A percentile compares a stretch with the other conserved stretches of the same genome.
These are phyloP conservation scores for Plebejus anna DNA, from an alignment of 2,888 invertebrate species.

Conservation along the genomic window DNA sequence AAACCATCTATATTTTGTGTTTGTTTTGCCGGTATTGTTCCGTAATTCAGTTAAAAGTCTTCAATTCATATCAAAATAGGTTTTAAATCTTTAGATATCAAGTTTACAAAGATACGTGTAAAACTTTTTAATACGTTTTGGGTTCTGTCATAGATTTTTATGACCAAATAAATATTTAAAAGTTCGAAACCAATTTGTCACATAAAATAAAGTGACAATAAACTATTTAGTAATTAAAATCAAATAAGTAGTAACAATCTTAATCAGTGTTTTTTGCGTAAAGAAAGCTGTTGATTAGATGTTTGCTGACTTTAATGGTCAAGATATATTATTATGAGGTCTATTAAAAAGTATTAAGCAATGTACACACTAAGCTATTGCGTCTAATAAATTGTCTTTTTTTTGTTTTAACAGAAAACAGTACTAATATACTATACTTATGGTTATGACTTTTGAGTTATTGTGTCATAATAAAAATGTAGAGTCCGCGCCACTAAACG, in stretches of 20 bases:
- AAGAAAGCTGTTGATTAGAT: background rate
- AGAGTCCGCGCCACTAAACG: too few relatives aligned
- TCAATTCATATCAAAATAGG: background rate
- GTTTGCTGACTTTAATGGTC: background rate
- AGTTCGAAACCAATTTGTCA: background rate
- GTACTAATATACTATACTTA: too few relatives aligned
- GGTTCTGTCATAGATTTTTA: background rate
- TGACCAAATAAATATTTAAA: background rate
- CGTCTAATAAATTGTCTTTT: background rate
- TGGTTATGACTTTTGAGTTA: too few relatives aligned
- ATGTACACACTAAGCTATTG: background rate
- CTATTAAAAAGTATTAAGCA: background rate
- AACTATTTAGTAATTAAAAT: background rate
- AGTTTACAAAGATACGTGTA: background rate
- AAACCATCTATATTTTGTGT: conserved; percentile 22
- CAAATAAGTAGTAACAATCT: background rate
- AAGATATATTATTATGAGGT: background rate
- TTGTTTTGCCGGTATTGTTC: conserved; percentile 4
- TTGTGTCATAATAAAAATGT: too few relatives aligned
- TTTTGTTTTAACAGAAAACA: too few relatives aligned
- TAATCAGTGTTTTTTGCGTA: conserved; percentile 16
- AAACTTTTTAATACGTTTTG: background rate
- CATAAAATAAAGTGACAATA: background rate
- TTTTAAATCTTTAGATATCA: background rate
- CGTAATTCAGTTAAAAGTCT: background rate